Conservation (phyloP, 2,888 invertebrate genomes). For the Philopedon plagiatum region DNA sequence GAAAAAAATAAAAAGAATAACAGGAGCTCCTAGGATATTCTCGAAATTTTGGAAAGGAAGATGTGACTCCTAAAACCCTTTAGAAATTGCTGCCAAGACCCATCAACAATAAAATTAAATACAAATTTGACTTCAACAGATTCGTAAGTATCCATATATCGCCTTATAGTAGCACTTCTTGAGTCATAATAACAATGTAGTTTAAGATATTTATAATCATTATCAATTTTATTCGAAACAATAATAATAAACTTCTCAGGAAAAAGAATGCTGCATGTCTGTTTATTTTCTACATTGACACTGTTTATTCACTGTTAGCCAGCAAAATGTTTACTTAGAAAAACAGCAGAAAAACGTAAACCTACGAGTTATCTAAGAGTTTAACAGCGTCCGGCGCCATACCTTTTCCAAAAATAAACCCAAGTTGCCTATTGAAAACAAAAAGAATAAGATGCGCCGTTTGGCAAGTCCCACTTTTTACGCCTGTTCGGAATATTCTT, state of each 20-base stretch:
- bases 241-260: neutral
- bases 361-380: neutral
- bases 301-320: conserved; percentile 16
- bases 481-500: neutral
- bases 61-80: too few relatives aligned
- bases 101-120: too few relatives aligned
- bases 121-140: too few relatives aligned
- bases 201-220: neutral
- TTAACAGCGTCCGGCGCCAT: conserved; percentile 34
- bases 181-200: too few relatives aligned
- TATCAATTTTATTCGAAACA: neutral
- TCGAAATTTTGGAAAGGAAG: too few relatives aligned
- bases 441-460: conserved; percentile 29
- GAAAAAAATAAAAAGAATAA: too few relatives aligned
- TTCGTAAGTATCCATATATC: too few relatives aligned
- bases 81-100: too few relatives aligned
- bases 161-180: too few relatives aligned
- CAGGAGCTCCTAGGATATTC: too few relatives aligned
- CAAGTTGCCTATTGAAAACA: conserved; percentile 21
- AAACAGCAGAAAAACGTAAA: conserved; percentile 8
- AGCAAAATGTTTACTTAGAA: conserved; percentile 20
- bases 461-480: conserved; percentile 27
- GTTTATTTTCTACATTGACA: conserved; percentile 9
- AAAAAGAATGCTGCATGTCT: neutral
- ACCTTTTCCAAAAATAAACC: conserved; percentile 34